phyloP scores from a whole-genome alignment of 2,888 invertebrate genomes.

The Schizaphis graminum region DNA sequence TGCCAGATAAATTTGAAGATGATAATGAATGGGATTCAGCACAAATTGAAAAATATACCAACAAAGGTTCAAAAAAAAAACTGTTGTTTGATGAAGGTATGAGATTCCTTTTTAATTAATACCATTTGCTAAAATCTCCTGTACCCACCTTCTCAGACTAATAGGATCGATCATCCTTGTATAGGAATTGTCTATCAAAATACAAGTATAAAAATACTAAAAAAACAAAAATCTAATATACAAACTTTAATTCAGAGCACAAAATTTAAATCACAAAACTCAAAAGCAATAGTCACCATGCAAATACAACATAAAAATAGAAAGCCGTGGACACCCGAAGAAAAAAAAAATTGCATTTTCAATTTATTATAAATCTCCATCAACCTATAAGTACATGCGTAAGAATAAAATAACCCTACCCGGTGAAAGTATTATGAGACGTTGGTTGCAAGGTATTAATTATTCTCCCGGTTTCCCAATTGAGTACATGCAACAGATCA shows the following conservation, averaged over 20 bases:
- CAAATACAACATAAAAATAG: slow-evolving; percentile 5
- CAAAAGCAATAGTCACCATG: slow-evolving; percentile 17
- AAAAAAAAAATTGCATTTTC: background rate
- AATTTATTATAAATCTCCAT: slow-evolving; percentile 17
- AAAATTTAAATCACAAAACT: slow-evolving; percentile 23
- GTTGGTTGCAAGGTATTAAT: background rate
- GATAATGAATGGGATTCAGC: no score
- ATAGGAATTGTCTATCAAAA: no score
- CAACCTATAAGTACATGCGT: background rate
- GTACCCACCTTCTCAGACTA: no score
- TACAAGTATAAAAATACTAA: background rate
- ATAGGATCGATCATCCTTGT: no score
- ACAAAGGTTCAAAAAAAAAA: no score
- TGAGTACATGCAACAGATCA: background rate
- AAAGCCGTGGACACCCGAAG: background rate
- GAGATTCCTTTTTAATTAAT: no score
- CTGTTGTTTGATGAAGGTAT: no score
- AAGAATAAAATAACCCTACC: background rate
- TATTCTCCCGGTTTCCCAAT: background rate
- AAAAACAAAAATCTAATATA: background rate
- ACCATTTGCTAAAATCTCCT: no score
- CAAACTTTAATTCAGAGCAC: background rate
- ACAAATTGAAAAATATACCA: no score
- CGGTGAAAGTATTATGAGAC: background rate
- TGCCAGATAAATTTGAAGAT: no score